Percentiles rank a stretch among this genome's conserved stretches.
These are phyloP conservation scores for Nomada ferruginata DNA, from an alignment of 2,888 invertebrate genomes.

Conservation along the genomic window DNA sequence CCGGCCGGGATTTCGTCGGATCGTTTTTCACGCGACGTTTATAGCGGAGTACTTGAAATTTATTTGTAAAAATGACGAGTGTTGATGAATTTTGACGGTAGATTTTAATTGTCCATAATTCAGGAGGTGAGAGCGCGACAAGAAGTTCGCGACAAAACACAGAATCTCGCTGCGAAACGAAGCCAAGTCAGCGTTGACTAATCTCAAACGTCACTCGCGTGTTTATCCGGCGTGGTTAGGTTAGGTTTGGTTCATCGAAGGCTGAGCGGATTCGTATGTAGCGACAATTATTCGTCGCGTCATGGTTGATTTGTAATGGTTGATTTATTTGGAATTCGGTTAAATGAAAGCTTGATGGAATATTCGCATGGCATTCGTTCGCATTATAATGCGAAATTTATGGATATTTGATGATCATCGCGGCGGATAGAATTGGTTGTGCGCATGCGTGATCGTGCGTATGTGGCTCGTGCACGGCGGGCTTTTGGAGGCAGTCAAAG, in stretches of 20 bases:
- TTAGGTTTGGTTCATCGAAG: slow-evolving; percentile 32
- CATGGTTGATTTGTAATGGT: slow-evolving; percentile 10
- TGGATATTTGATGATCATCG: neutral
- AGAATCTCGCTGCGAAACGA: slow-evolving; percentile 11
- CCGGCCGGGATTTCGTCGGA: neutral
- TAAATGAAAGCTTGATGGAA: too few relatives aligned
- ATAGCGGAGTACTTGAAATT: slow-evolving; percentile 1
- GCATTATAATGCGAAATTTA: neutral
- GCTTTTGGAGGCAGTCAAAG: neutral
- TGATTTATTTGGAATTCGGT: neutral
- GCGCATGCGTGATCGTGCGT: neutral
- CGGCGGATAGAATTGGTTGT: neutral
- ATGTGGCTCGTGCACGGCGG: neutral
- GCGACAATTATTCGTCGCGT: neutral
- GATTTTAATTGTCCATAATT: slow-evolving; percentile 36
- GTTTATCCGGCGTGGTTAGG: slow-evolving; percentile 21
- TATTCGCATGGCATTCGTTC: too few relatives aligned
- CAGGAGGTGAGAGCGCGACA: neutral
- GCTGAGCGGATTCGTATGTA: neutral
- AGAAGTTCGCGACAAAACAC: slow-evolving; percentile 36
- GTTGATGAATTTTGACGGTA: slow-evolving; percentile 7
- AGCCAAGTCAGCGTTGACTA: slow-evolving; percentile 32
- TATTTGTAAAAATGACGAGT: neutral
- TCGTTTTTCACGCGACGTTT: too few relatives aligned
- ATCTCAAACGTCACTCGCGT: slow-evolving; percentile 39